Percentiles rank a stretch among this genome's conserved stretches.
Evolutionary conservation across 2,888 invertebrate species (phyloP).

Genomic region (Clusia tigrina): DNA sequence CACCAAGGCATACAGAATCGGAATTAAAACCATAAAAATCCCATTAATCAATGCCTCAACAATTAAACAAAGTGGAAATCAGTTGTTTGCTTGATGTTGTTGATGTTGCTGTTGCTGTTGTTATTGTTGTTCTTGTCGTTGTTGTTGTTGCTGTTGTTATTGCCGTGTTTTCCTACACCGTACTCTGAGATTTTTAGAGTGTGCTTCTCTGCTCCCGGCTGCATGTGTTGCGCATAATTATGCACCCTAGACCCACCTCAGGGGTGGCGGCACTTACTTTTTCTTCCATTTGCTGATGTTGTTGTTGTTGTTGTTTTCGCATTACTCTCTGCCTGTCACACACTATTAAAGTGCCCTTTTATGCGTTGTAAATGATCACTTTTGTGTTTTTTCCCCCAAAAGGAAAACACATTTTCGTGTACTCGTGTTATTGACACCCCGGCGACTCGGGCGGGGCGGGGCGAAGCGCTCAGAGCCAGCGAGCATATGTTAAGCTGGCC

Average conservation of each 20-base stretch:
- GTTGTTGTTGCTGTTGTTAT: too few relatives aligned
- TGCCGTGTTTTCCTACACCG: too few relatives aligned
- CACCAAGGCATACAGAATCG: neutral
- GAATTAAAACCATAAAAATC: constrained; percentile 46
- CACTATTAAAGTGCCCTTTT: neutral
- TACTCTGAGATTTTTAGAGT: neutral
- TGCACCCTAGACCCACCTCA: neutral
- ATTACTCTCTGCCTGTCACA: neutral
- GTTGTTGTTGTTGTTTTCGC: neutral
- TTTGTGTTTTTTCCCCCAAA: too few relatives aligned
- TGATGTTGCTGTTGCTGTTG: constrained; percentile 9
- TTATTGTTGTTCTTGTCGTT: too few relatives aligned
- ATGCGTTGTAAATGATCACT: too few relatives aligned
- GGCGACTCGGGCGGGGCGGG: too few relatives aligned
- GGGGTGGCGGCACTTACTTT: neutral
- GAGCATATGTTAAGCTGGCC: neutral
- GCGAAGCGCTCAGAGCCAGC: too few relatives aligned
- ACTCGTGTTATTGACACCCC: too few relatives aligned
- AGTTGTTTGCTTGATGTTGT: neutral
- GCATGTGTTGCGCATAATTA: neutral
- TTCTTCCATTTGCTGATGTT: neutral
- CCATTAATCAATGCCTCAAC: constrained; percentile 57
- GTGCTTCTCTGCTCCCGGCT: neutral
- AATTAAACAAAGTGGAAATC: constrained; percentile 53
- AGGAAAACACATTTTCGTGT: too few relatives aligned